Evolutionary conservation across 2,113 vertebrate species (phyloP), one percentile per base, ranked within the genome.

Genomic region (Alosa alosa): DNA sequence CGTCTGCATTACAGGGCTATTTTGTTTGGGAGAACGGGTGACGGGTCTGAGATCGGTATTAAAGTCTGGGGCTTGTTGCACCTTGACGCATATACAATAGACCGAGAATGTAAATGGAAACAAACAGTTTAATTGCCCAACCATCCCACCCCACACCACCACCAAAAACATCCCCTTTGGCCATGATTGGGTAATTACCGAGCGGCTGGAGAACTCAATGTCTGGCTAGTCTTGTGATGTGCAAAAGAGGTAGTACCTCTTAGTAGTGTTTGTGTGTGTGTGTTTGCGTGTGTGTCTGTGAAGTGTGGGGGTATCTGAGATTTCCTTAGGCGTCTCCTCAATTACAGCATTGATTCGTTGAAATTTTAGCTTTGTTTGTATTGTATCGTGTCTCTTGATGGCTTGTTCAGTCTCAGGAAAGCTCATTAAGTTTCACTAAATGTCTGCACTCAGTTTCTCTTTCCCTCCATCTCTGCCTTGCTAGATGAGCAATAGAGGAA

Each of bases 371-470:
- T 72, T 84, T 60, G 55, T 83, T 13, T 17, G n/a, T 83, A 50
- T 39, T 31, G 50, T 20, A 17, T n/a, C 15, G 47, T 50, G 82
- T 88, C 88, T 91, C 88, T 91, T 92, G 88, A 84, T 89, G 92
- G 91, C 92, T 91, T 15, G 82, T 31, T 82, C 52, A 82, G 84
- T 82, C 82, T 84, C 60, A 55, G 11, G 52, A 75, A 88, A 85
- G 55, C 78, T 86, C 85, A 93, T 94, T 92, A 93, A 87, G 88
- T 87, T 50, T 89, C 83, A 75, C 88, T 89, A 91, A 93, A 92
- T 92, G 89, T 89, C 90, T 86, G 84, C 36, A 39, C 36, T 78
- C 10, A 13, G 3, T 41, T 78, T 78, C 13, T 41, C 72, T 10
- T 78, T 36, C 39, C 13, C 72, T 78, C 31, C 31, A 78, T 39